Evolutionary conservation across 1,140 invertebrate species (phyloP).

Genomic region (Drosophila eugracilis): DNA sequence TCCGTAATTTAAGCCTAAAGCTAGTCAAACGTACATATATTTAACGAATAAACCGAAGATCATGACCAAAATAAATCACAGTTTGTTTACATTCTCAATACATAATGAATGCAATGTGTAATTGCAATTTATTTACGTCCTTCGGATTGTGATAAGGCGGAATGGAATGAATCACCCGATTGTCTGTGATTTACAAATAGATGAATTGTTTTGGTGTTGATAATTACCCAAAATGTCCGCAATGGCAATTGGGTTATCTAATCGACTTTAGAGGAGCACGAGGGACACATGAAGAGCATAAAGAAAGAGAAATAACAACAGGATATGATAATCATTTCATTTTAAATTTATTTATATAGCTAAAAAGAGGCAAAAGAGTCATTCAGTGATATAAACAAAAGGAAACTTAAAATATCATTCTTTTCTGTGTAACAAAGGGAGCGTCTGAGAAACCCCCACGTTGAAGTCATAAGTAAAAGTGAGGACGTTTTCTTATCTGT

Average conservation of each 20-base stretch:
- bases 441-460: constrained; percentile 1
- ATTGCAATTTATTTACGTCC: constrained; percentile 14
- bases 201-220: constrained; percentile 1
- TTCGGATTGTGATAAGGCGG: constrained; percentile 15
- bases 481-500: constrained; percentile 9
- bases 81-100: constrained; percentile 7
- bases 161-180: constrained; percentile 29
- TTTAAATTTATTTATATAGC: too few species aligned
- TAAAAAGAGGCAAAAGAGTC: too few species aligned
- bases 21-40: constrained; percentile 13
- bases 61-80: constrained; percentile 25
- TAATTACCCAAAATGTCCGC: constrained; percentile 1
- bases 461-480: background rate
- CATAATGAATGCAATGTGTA: constrained; percentile 7
- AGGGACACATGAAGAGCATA: constrained; percentile 3
- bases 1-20: constrained; percentile 11
- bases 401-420: background rate
- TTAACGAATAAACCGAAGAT: constrained; percentile 16
- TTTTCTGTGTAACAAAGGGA: background rate
- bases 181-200: constrained; percentile 32
- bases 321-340: background rate
- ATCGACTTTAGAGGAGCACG: constrained; percentile 12
- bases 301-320: background rate
- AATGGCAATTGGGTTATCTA: constrained; percentile 22
- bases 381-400: too few species aligned